Percentiles rank a stretch among this genome's conserved stretches.
Conservation (phyloP, 2,888 invertebrate genomes). For the Dynastes maya region DNA sequence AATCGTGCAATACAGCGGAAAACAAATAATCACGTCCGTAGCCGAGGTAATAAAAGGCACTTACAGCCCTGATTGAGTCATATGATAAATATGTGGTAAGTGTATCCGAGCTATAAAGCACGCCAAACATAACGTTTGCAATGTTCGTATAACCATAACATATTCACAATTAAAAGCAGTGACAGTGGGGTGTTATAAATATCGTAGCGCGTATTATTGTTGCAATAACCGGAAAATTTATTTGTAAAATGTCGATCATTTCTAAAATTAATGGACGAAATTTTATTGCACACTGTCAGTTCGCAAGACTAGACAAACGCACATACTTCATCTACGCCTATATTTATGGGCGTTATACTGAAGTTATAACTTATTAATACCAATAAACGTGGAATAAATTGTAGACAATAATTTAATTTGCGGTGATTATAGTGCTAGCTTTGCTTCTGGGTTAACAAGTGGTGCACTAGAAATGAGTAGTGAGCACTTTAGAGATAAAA, state of each 20-base stretch:
- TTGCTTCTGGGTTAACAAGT: no score
- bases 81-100: constrained; percentile 37
- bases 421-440: background rate
- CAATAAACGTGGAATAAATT: constrained; percentile 4
- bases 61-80: constrained; percentile 40
- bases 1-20: constrained; percentile 7
- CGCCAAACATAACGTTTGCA: constrained; percentile 7
- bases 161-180: constrained; percentile 35
- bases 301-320: background rate
- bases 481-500: no score
- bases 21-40: constrained; percentile 25
- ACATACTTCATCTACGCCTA: constrained; percentile 1
- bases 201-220: constrained; percentile 33
- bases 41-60: constrained; percentile 23
- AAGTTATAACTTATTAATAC: constrained; percentile 14
- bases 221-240: constrained; percentile 37
- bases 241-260: constrained; percentile 34
- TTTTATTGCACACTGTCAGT: constrained; percentile 14
- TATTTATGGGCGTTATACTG: constrained; percentile 12
- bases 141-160: constrained; percentile 13
- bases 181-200: constrained; percentile 20
- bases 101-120: constrained; percentile 29
- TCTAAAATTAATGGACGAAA: constrained; percentile 34
- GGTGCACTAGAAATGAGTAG: no score
- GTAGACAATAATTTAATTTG: constrained; percentile 27